phyloP scores from a whole-genome alignment of 2,797 vertebrate genomes.

The Leontocebus nigricollis region DNA sequence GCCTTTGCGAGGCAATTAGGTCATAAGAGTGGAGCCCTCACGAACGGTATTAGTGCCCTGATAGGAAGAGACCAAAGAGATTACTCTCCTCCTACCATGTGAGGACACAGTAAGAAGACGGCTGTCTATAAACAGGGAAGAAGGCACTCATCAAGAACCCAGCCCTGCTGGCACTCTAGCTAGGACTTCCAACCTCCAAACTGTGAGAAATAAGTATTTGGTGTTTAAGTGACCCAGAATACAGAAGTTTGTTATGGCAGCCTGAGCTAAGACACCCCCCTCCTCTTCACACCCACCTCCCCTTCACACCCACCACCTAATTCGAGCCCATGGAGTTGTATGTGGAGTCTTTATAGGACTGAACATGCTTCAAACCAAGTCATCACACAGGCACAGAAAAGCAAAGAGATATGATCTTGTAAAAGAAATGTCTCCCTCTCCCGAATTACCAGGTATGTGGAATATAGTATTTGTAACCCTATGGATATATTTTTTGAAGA shows the following conservation, averaged over 20 bases:
- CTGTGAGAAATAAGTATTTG: not conserved
- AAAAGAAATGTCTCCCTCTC: not conserved
- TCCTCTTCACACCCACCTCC: not conserved
- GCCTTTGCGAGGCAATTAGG: not conserved
- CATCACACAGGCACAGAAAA: not conserved
- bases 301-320: not conserved
- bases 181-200: not conserved
- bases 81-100: not conserved
- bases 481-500: not conserved
- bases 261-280: not conserved
- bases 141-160: not conserved
- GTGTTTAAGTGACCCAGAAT: not conserved
- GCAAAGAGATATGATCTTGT: not conserved
- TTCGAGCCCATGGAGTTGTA: not conserved
- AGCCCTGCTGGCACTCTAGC: not conserved
- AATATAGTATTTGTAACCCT: not conserved
- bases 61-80: not conserved
- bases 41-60: not conserved
- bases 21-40: not conserved
- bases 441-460: not conserved
- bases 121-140: not conserved
- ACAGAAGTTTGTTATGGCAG: not conserved
- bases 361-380: not conserved
- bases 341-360: not conserved
- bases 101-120: not conserved